Evolutionary conservation across 2,888 invertebrate species (phyloP).

Genomic region (Chloroclysta siterata): DNA sequence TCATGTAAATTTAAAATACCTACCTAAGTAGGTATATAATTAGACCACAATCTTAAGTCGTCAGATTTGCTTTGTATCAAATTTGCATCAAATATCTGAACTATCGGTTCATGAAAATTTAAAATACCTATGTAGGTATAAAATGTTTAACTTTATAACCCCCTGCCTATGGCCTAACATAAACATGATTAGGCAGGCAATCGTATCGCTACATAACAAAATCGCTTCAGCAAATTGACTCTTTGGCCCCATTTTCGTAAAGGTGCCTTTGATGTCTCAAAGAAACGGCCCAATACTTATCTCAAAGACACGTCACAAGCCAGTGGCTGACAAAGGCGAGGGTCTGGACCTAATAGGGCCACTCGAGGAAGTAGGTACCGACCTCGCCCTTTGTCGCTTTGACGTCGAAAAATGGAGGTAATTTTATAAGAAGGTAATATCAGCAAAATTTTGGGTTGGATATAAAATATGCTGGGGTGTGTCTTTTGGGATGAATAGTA

Average conservation of each 20-base stretch:
- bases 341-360: conserved; percentile 77
- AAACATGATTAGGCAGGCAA: conserved; percentile 20
- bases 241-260: conserved; percentile 44
- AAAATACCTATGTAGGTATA: too few species aligned
- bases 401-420: conserved; percentile 72
- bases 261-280: conserved; percentile 69
- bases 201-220: conserved; percentile 30
- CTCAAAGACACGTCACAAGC: conserved; percentile 76
- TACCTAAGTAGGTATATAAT: too few species aligned
- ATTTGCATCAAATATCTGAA: too few species aligned
- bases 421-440: conserved; percentile 66
- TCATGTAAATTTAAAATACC: too few species aligned
- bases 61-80: too few species aligned
- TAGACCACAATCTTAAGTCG: too few species aligned
- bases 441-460: conserved; percentile 36
- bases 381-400: conserved; percentile 67
- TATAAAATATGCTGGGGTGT: background rate
- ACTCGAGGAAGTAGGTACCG: conserved; percentile 61
- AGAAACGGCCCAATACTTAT: conserved; percentile 77
- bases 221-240: conserved; percentile 43
- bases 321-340: conserved; percentile 71
- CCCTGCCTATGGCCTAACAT: background rate
- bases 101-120: too few species aligned
- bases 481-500: conserved; percentile 3
- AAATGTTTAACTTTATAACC: too few species aligned